phyloP scores from a whole-genome alignment of 2,888 invertebrate genomes.

The Ryuthela nishihirai region DNA sequence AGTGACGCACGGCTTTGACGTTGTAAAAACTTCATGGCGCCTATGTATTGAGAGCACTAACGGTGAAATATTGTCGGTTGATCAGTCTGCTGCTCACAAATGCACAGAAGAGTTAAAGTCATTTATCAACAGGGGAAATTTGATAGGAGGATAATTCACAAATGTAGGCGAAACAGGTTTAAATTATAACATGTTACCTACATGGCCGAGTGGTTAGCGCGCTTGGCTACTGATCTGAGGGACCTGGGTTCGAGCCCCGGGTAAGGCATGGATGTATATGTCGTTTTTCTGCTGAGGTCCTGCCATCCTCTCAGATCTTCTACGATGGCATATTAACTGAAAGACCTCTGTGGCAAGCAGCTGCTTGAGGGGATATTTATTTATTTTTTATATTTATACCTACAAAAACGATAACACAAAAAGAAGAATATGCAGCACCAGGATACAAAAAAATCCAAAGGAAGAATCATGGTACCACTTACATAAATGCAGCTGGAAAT shows the following conservation, averaged over 20 bases:
- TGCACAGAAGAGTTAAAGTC: not conserved
- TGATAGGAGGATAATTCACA: not conserved
- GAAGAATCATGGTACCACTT: not conserved
- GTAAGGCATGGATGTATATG: too few species aligned
- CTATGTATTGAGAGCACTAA: not conserved
- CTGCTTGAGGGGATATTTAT: too few species aligned
- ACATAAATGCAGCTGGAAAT: not conserved
- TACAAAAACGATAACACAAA: too few species aligned
- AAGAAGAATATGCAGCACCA: not conserved
- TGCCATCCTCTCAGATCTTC: too few species aligned
- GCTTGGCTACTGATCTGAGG: too few species aligned
- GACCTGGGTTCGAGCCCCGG: too few species aligned
- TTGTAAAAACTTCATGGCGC: not conserved
- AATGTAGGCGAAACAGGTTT: not conserved
- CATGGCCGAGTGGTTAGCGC: too few species aligned
- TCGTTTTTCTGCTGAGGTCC: too few species aligned
- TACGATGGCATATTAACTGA: too few species aligned
- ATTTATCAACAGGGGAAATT: too few species aligned
- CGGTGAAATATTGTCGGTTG: not conserved
- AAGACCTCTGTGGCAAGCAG: too few species aligned
- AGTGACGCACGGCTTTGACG: not conserved
- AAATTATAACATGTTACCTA: not conserved
- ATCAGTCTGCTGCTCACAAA: not conserved
- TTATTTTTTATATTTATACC: too few species aligned
- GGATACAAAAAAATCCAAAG: not conserved